Conservation (phyloP, 2,888 invertebrate genomes). For the Operophtera brumata region DNA sequence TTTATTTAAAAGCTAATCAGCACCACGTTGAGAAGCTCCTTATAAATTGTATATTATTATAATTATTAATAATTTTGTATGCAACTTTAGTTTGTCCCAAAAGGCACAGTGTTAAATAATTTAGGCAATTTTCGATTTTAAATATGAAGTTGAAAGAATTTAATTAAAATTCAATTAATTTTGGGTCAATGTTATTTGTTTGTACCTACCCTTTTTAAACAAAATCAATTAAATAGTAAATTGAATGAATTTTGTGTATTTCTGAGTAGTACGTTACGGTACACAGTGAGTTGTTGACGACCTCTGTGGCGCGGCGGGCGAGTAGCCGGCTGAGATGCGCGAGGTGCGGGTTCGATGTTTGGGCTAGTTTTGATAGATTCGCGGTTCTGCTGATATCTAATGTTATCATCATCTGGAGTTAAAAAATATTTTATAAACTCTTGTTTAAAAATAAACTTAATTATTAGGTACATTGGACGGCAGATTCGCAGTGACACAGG, state of each 20-base stretch:
- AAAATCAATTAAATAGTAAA: too few species aligned
- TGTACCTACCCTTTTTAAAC: too few species aligned
- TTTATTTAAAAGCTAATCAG: constrained; percentile 61
- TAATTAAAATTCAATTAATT: constrained; percentile 56
- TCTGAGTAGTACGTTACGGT: not conserved
- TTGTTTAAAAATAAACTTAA: not conserved
- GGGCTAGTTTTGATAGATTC: too few species aligned
- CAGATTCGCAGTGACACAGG: not conserved
- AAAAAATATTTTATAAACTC: too few species aligned
- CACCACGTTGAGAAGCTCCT: constrained; percentile 53
- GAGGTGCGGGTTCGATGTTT: too few species aligned
- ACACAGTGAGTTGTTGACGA: too few species aligned
- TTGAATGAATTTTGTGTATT: constrained; percentile 34
- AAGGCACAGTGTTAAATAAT: constrained; percentile 42
- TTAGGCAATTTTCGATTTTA: constrained; percentile 42
- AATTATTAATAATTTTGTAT: constrained; percentile 41
- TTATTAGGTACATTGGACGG: not conserved
- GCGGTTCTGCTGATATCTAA: too few species aligned
- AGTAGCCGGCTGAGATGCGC: too few species aligned
- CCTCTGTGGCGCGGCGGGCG: too few species aligned
- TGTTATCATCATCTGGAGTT: too few species aligned
- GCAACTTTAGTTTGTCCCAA: constrained; percentile 13
- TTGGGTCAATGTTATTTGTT: constrained; percentile 44
- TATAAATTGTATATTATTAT: constrained; percentile 55
- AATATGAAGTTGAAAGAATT: constrained; percentile 42